These are phyloP conservation scores for Octonoba sinensis DNA, from an alignment of 2,888 invertebrate species.

Conservation along the genomic window DNA sequence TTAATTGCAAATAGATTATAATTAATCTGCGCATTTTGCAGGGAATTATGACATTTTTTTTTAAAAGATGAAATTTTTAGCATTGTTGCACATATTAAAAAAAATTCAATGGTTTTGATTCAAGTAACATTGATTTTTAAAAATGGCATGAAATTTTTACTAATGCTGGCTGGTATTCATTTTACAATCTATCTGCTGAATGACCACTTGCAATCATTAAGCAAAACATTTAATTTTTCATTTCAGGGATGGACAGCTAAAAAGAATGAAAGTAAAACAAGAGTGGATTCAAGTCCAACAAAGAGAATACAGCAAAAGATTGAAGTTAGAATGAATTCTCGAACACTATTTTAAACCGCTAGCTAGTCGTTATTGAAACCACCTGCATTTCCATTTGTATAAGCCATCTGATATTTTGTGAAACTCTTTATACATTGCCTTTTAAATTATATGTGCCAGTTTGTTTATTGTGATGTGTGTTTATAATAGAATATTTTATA, in stretches of 20 bases:
- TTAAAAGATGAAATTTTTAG: too few species aligned
- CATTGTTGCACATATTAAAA: too few species aligned
- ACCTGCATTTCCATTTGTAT: constrained; percentile 40
- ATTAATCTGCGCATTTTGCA: too few species aligned
- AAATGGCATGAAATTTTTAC: too few species aligned
- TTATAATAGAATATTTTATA: constrained; percentile 47
- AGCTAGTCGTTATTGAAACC: constrained; percentile 48
- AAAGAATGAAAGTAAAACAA: constrained; percentile 92
- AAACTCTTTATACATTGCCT: constrained; percentile 42
- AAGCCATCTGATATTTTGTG: constrained; percentile 43
- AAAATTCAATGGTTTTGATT: too few species aligned
- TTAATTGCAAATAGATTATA: too few species aligned
- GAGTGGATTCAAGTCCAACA: constrained; percentile 95
- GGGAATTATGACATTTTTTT: too few species aligned
- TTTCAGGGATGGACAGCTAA: constrained; percentile 94
- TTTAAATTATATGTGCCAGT: constrained; percentile 56
- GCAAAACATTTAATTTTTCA: neutral
- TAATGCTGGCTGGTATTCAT: too few species aligned
- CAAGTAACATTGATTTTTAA: too few species aligned
- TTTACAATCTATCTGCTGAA: too few species aligned
- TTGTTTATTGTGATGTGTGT: constrained; percentile 49
- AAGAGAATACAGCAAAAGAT: constrained; percentile 89
- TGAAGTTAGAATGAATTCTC: constrained; percentile 70
- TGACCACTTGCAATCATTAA: too few species aligned
- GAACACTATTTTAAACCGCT: constrained; percentile 7